These are phyloP conservation scores for Poecilia latipinna DNA, from an alignment of 2,113 vertebrate species.

Conservation along the genomic window DNA sequence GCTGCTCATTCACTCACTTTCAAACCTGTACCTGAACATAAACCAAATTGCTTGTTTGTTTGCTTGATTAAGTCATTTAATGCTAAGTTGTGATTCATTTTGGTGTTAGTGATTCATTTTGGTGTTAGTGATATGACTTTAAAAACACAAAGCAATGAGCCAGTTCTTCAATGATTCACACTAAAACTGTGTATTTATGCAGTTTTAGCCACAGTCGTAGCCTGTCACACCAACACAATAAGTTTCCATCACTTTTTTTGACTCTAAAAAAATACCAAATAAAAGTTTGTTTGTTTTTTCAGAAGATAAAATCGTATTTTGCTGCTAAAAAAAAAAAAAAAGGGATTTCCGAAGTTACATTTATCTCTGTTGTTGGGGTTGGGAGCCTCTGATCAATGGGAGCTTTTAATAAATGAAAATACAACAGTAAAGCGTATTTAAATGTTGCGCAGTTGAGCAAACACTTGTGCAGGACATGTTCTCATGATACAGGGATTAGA, in stretches of 20 bases:
- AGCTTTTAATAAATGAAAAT: not conserved
- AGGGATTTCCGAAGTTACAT: not conserved
- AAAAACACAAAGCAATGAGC: not conserved
- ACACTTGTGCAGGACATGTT: no score
- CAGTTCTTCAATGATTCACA: not conserved
- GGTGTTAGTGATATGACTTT: not conserved
- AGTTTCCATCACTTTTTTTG: not conserved
- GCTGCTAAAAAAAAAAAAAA: not conserved
- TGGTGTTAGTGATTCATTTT: not conserved
- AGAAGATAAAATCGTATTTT: not conserved
- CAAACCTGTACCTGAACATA: not conserved
- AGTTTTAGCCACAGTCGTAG: not conserved
- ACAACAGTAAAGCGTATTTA: not conserved
- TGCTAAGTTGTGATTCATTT: not conserved
- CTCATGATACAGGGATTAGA: no score
- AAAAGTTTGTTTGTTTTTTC: not conserved
- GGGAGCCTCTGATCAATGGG: not conserved
- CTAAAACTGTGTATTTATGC: not conserved
- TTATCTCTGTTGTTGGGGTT: not conserved
- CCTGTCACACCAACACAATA: not conserved
- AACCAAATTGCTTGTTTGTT: not conserved
- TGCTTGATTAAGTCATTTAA: no score
- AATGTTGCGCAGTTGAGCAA: not conserved
- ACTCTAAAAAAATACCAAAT: not conserved
- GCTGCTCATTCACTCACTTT: not conserved